Evolutionary conservation across 2,113 vertebrate genomes (phyloP).

Genomic region (Thermophis baileyi): DNA sequence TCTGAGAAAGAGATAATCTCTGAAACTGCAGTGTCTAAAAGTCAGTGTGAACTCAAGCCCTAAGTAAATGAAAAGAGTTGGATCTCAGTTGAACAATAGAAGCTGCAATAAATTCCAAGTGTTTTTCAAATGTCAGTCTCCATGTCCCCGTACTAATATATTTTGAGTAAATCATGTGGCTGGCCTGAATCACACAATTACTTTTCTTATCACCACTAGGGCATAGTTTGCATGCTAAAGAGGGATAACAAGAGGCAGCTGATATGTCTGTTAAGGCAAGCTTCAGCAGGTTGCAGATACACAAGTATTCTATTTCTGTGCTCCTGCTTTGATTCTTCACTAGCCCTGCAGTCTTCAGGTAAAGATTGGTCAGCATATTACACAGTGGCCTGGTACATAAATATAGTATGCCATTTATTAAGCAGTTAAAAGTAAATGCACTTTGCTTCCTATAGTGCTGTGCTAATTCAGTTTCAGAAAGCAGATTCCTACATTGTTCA

Average conservation of each 20-base stretch:
- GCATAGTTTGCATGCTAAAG: neutral
- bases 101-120: neutral
- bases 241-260: neutral
- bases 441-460: conserved; percentile 39
- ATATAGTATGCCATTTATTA: conserved; percentile 35
- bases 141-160: neutral
- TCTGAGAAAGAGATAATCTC: neutral
- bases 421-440: conserved; percentile 33
- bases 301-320: conserved; percentile 8
- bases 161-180: neutral
- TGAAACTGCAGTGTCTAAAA: neutral
- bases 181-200: neutral
- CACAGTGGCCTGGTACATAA: conserved; percentile 28
- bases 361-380: conserved; percentile 38
- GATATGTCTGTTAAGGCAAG: neutral
- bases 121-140: neutral
- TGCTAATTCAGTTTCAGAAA: conserved; percentile 31
- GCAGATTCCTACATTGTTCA: conserved; percentile 15
- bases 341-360: conserved; percentile 10
- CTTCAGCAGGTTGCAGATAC: conserved; percentile 9
- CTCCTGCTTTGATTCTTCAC: conserved; percentile 35
- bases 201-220: neutral
- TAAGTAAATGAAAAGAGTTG: neutral
- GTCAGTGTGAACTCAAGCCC: neutral
- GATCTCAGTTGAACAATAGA: neutral